Evolutionary conservation across 2,797 vertebrate genomes (phyloP), one percentile per base, ranked within the genome.

Genomic region (Tenualosa ilisha): DNA sequence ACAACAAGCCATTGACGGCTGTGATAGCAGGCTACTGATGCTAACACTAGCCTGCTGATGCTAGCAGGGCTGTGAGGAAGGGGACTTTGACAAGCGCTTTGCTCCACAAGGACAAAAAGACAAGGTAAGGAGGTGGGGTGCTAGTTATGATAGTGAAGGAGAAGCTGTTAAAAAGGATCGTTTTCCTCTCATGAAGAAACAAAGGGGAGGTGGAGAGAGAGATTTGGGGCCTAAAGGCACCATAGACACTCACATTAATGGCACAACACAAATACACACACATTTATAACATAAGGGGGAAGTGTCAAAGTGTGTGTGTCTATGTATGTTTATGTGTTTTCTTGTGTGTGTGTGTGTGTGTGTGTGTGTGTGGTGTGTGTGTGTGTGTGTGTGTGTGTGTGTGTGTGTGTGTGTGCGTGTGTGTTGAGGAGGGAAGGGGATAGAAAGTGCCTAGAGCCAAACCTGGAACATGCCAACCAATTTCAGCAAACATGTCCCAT

Each of bases 401-500:
- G 31, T 40, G 31, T 72, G 65, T 31, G 24, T 68, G 65, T 37
- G 6, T 26, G 24, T 26, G n/a, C 2, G 11, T 26, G 61, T 65
- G 26, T 68, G 63, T 31, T 68, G 88, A 85, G 82, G 82, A 68
- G 85, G 83, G 82, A 83, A 9, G 56, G 1, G 12, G 56, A 31
- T 46, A 24, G 43, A 46, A 68, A 12, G 37, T 63, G 84, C 79
- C 87, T 46, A 59, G 86, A 63, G 88, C 68, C 86, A 87, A 86
- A 90, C 90, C 61, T 79, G 31, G 68, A 75, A 40, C 68, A 75
- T 75, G 68, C 40, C 68, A 13, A 75, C 31, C 68, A 75, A 75
- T 75, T 75, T 37, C 68, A 75, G 31, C 68, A 40, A 75, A 75
- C 68, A 75, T 31, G 68, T 17, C 8, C 84, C 59, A 61, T 75